phyloP scores from a whole-genome alignment of 1,140 invertebrate genomes.

The Magallana ariakensis region DNA sequence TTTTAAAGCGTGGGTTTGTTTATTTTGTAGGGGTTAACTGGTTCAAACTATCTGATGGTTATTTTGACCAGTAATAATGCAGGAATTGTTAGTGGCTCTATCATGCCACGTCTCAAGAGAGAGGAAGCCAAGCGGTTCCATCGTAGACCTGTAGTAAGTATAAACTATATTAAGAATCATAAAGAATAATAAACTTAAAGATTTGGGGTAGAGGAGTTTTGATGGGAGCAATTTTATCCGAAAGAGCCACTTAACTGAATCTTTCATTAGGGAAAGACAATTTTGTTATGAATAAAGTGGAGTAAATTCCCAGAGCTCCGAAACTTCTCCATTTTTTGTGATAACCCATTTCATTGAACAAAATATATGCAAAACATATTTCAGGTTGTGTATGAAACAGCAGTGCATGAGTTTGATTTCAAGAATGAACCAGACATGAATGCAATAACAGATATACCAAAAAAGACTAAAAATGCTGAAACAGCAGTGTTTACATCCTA shows the following conservation, averaged over 20 bases:
- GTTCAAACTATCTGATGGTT: conserved; percentile 8
- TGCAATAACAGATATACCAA: background rate
- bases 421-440: background rate
- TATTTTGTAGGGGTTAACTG: background rate
- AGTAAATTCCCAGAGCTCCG: too few relatives aligned
- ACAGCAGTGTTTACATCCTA: background rate
- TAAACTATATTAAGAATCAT: too few relatives aligned
- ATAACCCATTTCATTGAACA: too few relatives aligned
- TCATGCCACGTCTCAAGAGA: conserved; percentile 6
- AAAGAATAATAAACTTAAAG: too few relatives aligned
- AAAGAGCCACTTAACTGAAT: too few relatives aligned
- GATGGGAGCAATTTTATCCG: too few relatives aligned
- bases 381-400: conserved; percentile 1
- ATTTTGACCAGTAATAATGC: background rate
- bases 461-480: background rate
- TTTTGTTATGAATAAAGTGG: too few relatives aligned
- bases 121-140: background rate
- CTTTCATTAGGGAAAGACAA: too few relatives aligned
- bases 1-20: too few relatives aligned
- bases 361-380: too few relatives aligned
- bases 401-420: background rate
- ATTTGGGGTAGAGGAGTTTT: too few relatives aligned
- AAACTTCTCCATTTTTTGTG: too few relatives aligned
- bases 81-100: background rate
- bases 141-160: background rate